phyloP scores from a whole-genome alignment of 2,888 invertebrate genomes.

The Chrysomela aeneicollis region DNA sequence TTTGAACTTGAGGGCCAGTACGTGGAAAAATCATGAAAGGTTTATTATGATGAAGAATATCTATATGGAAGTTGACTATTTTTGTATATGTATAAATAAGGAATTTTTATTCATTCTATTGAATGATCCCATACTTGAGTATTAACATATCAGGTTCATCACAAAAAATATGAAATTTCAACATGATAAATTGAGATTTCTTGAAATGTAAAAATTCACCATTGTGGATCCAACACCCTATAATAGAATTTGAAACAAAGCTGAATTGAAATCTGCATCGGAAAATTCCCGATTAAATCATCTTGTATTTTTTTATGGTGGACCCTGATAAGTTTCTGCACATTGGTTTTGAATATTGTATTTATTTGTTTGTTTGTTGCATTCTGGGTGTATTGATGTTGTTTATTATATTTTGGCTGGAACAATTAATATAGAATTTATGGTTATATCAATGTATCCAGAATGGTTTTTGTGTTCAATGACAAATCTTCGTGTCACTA shows the following conservation, averaged over 20 bases:
- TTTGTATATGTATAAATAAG: background rate
- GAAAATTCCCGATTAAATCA: no score
- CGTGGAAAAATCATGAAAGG: background rate
- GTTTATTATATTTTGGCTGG: background rate
- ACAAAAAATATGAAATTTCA: no score
- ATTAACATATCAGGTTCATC: background rate
- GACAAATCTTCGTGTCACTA: background rate
- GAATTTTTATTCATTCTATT: background rate
- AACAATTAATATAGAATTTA: background rate
- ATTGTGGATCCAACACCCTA: no score
- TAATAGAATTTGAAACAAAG: no score
- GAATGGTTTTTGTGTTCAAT: background rate
- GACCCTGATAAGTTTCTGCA: background rate
- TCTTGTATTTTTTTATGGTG: no score
- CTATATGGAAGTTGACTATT: background rate
- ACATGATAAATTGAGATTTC: no score
- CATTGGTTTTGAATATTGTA: background rate
- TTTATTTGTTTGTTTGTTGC: background rate
- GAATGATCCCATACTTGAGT: background rate
- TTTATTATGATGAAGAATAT: background rate
- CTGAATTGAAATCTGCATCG: no score
- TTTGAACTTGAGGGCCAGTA: constrained; percentile 10
- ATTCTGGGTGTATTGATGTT: constrained; percentile 2
- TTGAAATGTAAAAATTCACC: no score
- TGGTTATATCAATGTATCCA: background rate